phyloP scores from a whole-genome alignment of 2,113 vertebrate genomes.

The Carassius carassius region DNA sequence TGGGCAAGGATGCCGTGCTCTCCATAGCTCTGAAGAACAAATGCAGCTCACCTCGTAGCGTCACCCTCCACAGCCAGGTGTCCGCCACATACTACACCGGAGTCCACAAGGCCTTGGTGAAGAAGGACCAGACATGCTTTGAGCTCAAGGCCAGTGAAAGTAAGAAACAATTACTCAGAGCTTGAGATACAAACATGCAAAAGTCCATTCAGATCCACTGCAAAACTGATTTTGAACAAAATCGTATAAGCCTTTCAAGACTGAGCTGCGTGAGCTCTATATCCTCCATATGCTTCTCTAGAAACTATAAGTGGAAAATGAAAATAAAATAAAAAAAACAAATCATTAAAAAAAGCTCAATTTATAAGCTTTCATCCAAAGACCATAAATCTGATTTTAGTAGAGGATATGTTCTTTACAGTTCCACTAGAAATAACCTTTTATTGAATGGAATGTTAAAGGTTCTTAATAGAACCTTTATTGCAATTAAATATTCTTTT shows the following conservation, averaged over 20 bases:
- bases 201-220: neutral
- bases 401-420: no score
- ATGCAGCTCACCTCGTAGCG: constrained; percentile 66
- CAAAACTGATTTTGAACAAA: neutral
- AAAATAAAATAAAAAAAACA: neutral
- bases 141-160: constrained; percentile 70
- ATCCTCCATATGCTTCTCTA: neutral
- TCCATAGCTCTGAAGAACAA: constrained; percentile 74
- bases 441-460: no score
- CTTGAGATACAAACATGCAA: neutral
- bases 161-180: constrained; percentile 56
- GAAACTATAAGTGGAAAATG: neutral
- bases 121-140: constrained; percentile 67
- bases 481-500: no score
- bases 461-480: no score
- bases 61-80: constrained; percentile 76
- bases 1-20: constrained; percentile 78
- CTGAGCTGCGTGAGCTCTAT: neutral
- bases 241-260: neutral
- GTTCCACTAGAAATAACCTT: no score
- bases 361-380: neutral
- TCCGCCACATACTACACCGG: constrained; percentile 86
- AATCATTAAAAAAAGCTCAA: neutral
- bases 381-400: neutral
- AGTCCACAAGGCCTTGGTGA: constrained; percentile 76